Base-by-base conservation (phyloP, 2,888 invertebrate species). In the Branchellion lobata region DNA sequence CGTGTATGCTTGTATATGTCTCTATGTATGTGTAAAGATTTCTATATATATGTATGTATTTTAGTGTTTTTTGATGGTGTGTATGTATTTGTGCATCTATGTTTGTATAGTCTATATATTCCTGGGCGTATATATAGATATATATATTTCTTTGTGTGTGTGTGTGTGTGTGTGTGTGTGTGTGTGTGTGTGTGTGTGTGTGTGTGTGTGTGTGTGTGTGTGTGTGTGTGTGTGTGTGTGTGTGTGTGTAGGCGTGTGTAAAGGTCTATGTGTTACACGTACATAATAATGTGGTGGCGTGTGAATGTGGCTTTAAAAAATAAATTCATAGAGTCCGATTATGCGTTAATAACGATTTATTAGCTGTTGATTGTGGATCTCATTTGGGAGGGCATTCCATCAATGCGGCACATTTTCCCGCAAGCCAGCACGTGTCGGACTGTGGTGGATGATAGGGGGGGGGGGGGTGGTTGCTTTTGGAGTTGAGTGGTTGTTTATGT, bases 141-240 rank as follows among this genome's bases (percentile, higher is more conserved):
- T 34, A 18, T 34, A 29, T 71, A 29, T 71, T 11, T 31, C 8
- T 71, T 11, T 71, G 71, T 36, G 71, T 71, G 33, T 31, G 36
- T 34, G 36, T 36, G 71, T 36, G 36, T 71, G 33, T 31, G 33
- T 71, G 71, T 36, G 33, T 71, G 71, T 31, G 36, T 71, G 33
- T 71, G 71, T 71, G 36, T 71, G 33, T 71, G 71, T 71, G 71
- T 71, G 71, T 71, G 71, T 71, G 71, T 71, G 71, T 71, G 71
- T 31, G 33, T 36, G 71, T 31, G 33, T 36, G 33, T 31, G 61
- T 61, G 27, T 31, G 24, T 47, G 75, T 18, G 27, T 47, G 24
- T 31, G 57, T 27, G 29, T 51, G 27, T 75, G 31, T 47, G 1
- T 53, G 75, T 75, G 29, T 75, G 29, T 18, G 75, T n/a, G 14